These are phyloP conservation scores for Himalopsyche anomala DNA, from an alignment of 2,888 invertebrate genomes.

Conservation along the genomic window DNA sequence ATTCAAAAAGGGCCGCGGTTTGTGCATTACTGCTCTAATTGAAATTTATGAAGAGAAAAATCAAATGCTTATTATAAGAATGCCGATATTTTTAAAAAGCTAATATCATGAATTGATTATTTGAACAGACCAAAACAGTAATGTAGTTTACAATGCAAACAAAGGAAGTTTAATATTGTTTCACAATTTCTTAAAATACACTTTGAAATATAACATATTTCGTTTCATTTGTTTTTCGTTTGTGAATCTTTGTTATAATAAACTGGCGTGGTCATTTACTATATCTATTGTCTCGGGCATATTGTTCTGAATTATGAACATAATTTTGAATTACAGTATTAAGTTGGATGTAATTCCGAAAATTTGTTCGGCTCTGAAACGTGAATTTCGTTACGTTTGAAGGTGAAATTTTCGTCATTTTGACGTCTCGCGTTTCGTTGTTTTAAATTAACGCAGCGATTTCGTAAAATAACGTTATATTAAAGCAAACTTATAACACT, in stretches of 20 bases:
- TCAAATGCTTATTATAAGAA: too few relatives aligned
- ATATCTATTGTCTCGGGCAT: background rate
- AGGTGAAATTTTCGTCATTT: slow-evolving; percentile 4
- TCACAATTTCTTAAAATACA: background rate
- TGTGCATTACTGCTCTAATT: too few relatives aligned
- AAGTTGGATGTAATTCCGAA: background rate
- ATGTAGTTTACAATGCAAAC: too few relatives aligned
- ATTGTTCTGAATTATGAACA: background rate
- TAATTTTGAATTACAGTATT: background rate
- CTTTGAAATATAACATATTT: background rate
- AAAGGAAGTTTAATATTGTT: too few relatives aligned
- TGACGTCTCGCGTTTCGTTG: background rate
- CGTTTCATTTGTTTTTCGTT: background rate
- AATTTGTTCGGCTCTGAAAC: background rate
- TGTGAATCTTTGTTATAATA: background rate
- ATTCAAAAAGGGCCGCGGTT: too few relatives aligned
- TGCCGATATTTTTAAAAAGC: too few relatives aligned
- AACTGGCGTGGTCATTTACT: background rate
- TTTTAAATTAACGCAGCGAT: background rate
- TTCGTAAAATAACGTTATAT: background rate
- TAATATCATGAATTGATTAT: too few relatives aligned
- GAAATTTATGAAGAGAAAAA: too few relatives aligned
- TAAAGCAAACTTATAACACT: too few relatives aligned
- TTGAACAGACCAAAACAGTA: too few relatives aligned
- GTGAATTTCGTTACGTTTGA: background rate